Base-by-base conservation (phyloP, 2,797 vertebrate species). In the Gadopsis marmoratus region DNA sequence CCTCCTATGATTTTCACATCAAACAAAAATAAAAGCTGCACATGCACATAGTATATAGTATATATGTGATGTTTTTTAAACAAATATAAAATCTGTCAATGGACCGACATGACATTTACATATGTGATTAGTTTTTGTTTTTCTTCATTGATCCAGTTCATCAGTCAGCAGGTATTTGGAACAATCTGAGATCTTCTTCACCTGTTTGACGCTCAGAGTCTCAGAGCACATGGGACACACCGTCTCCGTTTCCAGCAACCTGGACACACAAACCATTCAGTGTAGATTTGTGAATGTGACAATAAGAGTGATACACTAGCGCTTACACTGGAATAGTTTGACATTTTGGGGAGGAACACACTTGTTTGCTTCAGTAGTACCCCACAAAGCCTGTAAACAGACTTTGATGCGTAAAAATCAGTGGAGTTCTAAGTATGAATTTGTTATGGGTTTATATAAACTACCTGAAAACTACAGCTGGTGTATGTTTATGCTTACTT, bases 221-320 rank as follows among this genome's bases (percentile, higher is more conserved):
- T 97, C 96, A 0, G 96, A 97, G 80, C 98, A 99, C 98, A 99
- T 99, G 4, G 98, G 98, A 83, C 98, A 99, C 0, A 71, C 39
- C 0, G 92, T 93, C 92, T 99, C 97, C 0, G 92, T 96, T 85
- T 97, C 96, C 80, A 99, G 82, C 87, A 99, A 79, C 82, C 98
- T 99, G 93, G 68, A 88, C 78, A 21, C 45, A 88, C 21, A 71
- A 61, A 88, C 62, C 45, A 50, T 21, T 74, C 19, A 61, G 54
- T 61, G 4, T 21, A 19, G 19, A 48, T 67, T 21, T 37, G 8
- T 63, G 17, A 50, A 33, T 8, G 19, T 45, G 19, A 51, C 33
- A 8, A 31, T 54, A 58, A 19, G 21, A 65, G 23, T 10, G 0
- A 16, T 9, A 43, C 31, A 47, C 3, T 5, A 8, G 10, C 37